Percentiles rank a stretch among this genome's conserved stretches.
These are phyloP conservation scores for Podotricha telesiphe DNA, from an alignment of 2,888 invertebrate species.

Conservation along the genomic window DNA sequence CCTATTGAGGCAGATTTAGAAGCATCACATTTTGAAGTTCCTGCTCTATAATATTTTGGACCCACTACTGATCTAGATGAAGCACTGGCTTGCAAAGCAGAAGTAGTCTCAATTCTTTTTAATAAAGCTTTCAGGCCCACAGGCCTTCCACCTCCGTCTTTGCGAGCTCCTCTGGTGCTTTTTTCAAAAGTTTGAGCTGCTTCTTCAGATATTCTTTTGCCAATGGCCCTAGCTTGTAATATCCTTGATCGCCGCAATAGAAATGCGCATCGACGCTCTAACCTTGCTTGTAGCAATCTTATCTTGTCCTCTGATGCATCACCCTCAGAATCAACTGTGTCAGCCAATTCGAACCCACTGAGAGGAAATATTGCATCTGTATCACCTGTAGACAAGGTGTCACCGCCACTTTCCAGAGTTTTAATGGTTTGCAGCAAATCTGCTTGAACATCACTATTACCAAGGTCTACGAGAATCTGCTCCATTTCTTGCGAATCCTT, in stretches of 20 bases:
- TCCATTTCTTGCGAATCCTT: conserved; percentile 86
- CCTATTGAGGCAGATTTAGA: conserved; percentile 86
- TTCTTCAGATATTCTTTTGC: conserved; percentile 91
- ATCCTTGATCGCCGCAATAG: conserved; percentile 89
- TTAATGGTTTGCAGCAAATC: conserved; percentile 91
- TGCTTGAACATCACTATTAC: conserved; percentile 83
- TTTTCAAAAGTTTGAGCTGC: conserved; percentile 86
- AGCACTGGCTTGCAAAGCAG: conserved; percentile 73
- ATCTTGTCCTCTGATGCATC: conserved; percentile 81
- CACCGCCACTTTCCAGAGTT: conserved; percentile 85
- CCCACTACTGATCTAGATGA: conserved; percentile 66
- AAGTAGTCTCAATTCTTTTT: conserved; percentile 74
- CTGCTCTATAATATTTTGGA: conserved; percentile 77
- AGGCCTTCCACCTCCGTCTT: conserved; percentile 76
- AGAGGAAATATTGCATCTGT: conserved; percentile 79
- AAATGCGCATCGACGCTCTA: conserved; percentile 88
- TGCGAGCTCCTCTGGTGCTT: conserved; percentile 88
- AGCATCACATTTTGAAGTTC: conserved; percentile 88
- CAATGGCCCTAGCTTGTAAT: conserved; percentile 89
- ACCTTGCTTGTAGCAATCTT: conserved; percentile 82
- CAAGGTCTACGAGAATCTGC: conserved; percentile 85
- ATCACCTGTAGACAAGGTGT: conserved; percentile 71
- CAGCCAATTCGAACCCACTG: conserved; percentile 74
- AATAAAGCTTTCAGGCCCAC: conserved; percentile 74
- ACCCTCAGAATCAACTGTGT: conserved; percentile 78